Evolutionary conservation across 2,113 vertebrate species (phyloP).

Genomic region (Megatriorchis doriae): DNA sequence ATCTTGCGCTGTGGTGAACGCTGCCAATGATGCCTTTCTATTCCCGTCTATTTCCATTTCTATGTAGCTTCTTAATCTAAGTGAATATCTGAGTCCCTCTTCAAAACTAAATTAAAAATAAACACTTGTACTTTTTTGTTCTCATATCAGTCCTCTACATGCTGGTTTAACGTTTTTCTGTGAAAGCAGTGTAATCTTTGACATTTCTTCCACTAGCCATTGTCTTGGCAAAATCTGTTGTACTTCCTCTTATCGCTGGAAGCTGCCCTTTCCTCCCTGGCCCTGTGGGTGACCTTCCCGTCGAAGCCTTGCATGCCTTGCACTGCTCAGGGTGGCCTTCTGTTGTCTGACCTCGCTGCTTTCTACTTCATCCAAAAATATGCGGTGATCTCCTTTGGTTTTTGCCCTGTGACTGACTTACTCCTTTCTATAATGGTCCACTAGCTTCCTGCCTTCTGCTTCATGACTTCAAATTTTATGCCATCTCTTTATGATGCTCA

Average conservation of each 20-base stretch:
- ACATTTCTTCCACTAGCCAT: neutral
- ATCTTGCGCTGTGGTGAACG: neutral
- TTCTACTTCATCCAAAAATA: neutral
- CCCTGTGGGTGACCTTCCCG: neutral
- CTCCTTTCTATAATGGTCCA: neutral
- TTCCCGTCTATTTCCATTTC: neutral
- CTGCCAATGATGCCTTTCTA: neutral
- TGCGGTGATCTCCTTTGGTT: neutral
- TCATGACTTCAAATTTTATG: neutral
- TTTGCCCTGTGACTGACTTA: neutral
- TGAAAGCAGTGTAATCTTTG: neutral
- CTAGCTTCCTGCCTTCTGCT: neutral
- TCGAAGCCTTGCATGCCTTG: neutral
- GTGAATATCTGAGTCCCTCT: neutral
- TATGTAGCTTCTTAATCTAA: neutral
- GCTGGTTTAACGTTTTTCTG: neutral
- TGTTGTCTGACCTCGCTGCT: neutral
- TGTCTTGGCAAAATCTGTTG: constrained; percentile 10
- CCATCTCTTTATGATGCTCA: accelerated
- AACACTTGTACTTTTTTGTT: neutral
- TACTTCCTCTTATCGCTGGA: neutral
- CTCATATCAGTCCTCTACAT: accelerated
- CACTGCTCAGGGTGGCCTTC: neutral
- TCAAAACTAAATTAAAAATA: neutral
- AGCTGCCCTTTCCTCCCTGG: neutral